phyloP scores from a whole-genome alignment of 2,888 invertebrate species.

The Platycheirus rosarum region DNA sequence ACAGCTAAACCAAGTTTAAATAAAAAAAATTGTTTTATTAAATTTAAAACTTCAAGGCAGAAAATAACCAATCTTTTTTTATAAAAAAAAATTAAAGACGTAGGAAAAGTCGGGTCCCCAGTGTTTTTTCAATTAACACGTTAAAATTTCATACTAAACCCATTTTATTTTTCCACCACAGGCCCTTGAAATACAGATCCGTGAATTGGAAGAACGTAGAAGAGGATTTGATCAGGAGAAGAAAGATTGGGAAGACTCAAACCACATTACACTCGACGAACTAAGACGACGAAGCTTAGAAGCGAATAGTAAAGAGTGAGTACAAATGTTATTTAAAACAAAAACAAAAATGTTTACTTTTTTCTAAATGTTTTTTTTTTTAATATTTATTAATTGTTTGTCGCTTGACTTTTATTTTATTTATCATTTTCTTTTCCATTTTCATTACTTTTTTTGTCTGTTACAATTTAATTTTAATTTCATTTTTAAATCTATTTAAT shows the following conservation, averaged over 20 bases:
- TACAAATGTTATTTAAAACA: constrained; percentile 76
- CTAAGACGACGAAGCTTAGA: constrained; percentile 93
- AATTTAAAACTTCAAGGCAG: too few relatives aligned
- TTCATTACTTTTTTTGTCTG: constrained; percentile 54
- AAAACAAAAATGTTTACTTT: constrained; percentile 5
- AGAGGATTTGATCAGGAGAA: constrained; percentile 93
- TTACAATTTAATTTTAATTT: constrained; percentile 42
- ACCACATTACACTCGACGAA: constrained; percentile 94
- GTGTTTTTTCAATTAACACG: too few relatives aligned
- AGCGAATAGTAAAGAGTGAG: constrained; percentile 94
- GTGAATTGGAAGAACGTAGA: constrained; percentile 95
- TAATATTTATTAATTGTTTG: too few relatives aligned
- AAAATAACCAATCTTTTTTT: too few relatives aligned
- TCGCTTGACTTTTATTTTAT: constrained; percentile 48
- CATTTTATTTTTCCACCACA: constrained; percentile 42
- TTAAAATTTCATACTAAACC: constrained; percentile 3
- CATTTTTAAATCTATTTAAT: constrained; percentile 16
- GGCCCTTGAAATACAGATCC: constrained; percentile 93
- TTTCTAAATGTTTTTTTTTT: constrained; percentile 5
- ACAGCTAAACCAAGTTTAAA: too few relatives aligned
- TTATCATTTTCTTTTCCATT: constrained; percentile 55
- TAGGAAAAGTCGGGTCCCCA: too few relatives aligned
- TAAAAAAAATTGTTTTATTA: too few relatives aligned
- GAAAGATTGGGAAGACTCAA: constrained; percentile 94
- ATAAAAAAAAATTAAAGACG: too few relatives aligned